Evolutionary conservation across 1,140 invertebrate species (phyloP), one percentile per base, ranked within the genome.

Genomic region (Mamestra configurata): DNA sequence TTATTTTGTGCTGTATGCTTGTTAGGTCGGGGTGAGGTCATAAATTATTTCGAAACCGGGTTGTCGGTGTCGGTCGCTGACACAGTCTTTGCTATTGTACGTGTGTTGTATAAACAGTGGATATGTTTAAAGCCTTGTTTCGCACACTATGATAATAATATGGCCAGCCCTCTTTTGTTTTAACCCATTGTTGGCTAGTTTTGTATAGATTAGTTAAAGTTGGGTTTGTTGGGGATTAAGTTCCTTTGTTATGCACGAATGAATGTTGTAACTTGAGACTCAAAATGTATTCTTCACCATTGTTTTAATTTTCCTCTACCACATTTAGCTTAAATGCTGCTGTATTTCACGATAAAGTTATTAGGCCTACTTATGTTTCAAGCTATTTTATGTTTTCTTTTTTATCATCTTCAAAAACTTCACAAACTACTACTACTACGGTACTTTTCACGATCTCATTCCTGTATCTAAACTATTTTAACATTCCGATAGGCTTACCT

Each of bases 11-110:
- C 1, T 57, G 53, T 57, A 40, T 46, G 24, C 57, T 66, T 79
- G 66, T 64, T 35, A 40, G 68, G 68, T 64, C 24, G 27, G 70
- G 78, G 40, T n/a, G 43, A 18, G 78, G 22, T 43, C 78, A 73
- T 79, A 73, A 79, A 72, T 79, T 80, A 80, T 80, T 80, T 64
- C 46, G n/a, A 55, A 46, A 73, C 35, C 64, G 37, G 78, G 57
- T 64, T 73, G 46, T 79, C 53, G 35, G 61, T 22, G 46, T 79
- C 53, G 35, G 61, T 22, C 18, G n/a, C 61, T 40, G 35, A 40
- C 61, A 40, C 61, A 66, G 61, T 3, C 55, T 59, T 40, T 40
- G 10, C 61, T 13, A 55, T 61, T 22, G 61, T 66, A 66, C 61
- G 61, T 43, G 61, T 66, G 35, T 64, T 40, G 61, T 66, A 20